These are phyloP conservation scores for Tethea ocularis DNA, from an alignment of 2,888 invertebrate genomes.

Conservation along the genomic window DNA sequence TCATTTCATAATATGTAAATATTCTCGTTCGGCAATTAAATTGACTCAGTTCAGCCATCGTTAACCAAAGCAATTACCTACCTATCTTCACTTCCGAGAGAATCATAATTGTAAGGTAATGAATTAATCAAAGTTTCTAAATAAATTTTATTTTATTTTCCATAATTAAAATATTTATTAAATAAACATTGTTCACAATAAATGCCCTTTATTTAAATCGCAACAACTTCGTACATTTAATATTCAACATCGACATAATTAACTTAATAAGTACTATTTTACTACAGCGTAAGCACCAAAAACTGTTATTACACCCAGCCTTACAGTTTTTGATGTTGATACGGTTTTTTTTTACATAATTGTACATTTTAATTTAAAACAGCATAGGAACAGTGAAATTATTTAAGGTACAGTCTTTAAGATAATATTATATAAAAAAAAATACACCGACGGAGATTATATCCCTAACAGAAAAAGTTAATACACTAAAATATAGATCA, in stretches of 20 bases:
- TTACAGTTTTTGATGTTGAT: constrained; percentile 41
- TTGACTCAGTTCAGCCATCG: neutral
- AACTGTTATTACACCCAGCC: constrained; percentile 47
- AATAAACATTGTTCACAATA: constrained; percentile 29
- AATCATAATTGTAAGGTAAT: constrained; percentile 12
- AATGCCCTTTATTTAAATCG: constrained; percentile 40
- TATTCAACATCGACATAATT: constrained; percentile 26
- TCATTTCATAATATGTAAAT: neutral
- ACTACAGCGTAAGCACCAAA: constrained; percentile 33
- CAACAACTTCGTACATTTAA: constrained; percentile 29
- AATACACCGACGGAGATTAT: neutral
- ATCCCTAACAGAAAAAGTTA: neutral
- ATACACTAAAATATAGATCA: neutral
- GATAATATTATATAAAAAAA: neutral
- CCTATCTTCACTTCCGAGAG: neutral
- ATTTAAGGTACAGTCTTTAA: constrained; percentile 1
- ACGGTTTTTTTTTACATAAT: constrained; percentile 15
- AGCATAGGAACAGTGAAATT: constrained; percentile 2
- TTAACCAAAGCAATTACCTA: neutral
- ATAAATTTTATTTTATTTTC: constrained; percentile 9
- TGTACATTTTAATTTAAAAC: neutral
- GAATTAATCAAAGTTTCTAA: constrained; percentile 12
- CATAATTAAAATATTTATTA: constrained; percentile 5
- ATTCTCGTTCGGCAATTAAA: neutral
- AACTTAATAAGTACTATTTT: constrained; percentile 12